These are phyloP conservation scores for Julus scandinavius DNA, from an alignment of 2,888 invertebrate genomes.

Conservation along the genomic window DNA sequence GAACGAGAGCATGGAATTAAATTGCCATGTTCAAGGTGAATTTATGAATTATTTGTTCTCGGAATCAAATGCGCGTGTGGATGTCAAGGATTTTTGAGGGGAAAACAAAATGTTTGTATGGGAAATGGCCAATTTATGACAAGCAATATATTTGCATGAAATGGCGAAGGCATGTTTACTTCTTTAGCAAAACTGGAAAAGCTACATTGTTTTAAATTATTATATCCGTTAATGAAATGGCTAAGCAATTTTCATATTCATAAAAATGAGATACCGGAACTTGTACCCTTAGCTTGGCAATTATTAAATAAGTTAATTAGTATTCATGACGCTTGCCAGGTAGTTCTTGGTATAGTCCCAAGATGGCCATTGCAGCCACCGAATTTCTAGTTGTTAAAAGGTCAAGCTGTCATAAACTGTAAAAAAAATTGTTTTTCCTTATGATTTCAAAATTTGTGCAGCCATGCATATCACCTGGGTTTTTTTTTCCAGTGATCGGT, in stretches of 20 bases:
- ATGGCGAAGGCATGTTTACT: background rate
- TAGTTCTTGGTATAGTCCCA: background rate
- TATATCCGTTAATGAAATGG: background rate
- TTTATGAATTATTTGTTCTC: conserved; percentile 12
- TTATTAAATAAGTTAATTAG: background rate
- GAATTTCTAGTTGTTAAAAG: background rate
- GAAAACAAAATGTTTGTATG: background rate
- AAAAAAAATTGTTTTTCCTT: background rate
- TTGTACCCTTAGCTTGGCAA: background rate
- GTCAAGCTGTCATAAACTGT: background rate
- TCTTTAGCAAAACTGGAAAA: background rate
- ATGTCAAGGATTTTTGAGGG: background rate
- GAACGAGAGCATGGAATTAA: conserved; percentile 13
- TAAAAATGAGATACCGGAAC: background rate
- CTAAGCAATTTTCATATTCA: background rate
- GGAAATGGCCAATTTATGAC: background rate
- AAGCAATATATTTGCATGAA: background rate
- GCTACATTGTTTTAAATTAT: background rate
- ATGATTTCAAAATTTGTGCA: background rate
- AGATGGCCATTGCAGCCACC: background rate
- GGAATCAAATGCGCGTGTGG: background rate
- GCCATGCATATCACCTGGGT: background rate
- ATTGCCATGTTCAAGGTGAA: background rate
- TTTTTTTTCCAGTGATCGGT: background rate
- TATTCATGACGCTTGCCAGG: background rate